Percentiles rank a stretch among this genome's conserved stretches.
Evolutionary conservation across 2,888 invertebrate genomes (phyloP).

Genomic region (Morpho achilles): DNA sequence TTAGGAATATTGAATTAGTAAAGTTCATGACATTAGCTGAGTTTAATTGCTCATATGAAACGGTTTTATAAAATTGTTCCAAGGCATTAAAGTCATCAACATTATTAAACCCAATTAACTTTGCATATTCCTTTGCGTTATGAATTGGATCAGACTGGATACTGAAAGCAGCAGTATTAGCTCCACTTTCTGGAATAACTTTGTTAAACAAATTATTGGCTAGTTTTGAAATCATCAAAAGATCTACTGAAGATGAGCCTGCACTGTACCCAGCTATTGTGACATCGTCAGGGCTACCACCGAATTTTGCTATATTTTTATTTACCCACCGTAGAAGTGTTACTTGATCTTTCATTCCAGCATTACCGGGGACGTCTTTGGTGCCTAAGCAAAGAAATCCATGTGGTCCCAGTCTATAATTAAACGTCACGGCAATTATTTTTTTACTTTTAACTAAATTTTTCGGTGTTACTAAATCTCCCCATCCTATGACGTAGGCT

Average conservation of each 20-base stretch:
- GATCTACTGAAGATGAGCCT: constrained; percentile 34
- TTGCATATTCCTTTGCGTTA: constrained; percentile 33
- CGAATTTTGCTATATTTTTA: constrained; percentile 36
- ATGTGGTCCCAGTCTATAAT: constrained; percentile 43
- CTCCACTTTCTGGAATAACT: constrained; percentile 34
- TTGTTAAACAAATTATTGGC: constrained; percentile 31
- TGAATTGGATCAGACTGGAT: constrained; percentile 33
- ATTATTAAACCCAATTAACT: constrained; percentile 31
- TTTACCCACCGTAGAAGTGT: constrained; percentile 38
- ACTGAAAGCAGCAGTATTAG: constrained; percentile 26
- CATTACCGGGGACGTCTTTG: constrained; percentile 36
- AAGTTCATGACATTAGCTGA: constrained; percentile 26
- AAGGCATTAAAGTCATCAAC: constrained; percentile 38
- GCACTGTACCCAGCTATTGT: constrained; percentile 40
- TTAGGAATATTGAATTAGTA: constrained; percentile 30
- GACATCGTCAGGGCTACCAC: constrained; percentile 39
- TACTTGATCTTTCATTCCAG: constrained; percentile 41
- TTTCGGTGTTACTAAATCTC: constrained; percentile 34
- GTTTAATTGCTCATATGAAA: constrained; percentile 34
- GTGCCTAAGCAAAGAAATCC: constrained; percentile 36
- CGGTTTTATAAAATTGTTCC: constrained; percentile 44
- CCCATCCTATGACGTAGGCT: constrained; percentile 48
- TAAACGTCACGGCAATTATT: constrained; percentile 44
- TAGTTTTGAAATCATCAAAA: constrained; percentile 33
- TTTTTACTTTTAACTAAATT: constrained; percentile 37